Conservation (phyloP, 2,113 vertebrate species). For the Hippocampus abdominalis region DNA sequence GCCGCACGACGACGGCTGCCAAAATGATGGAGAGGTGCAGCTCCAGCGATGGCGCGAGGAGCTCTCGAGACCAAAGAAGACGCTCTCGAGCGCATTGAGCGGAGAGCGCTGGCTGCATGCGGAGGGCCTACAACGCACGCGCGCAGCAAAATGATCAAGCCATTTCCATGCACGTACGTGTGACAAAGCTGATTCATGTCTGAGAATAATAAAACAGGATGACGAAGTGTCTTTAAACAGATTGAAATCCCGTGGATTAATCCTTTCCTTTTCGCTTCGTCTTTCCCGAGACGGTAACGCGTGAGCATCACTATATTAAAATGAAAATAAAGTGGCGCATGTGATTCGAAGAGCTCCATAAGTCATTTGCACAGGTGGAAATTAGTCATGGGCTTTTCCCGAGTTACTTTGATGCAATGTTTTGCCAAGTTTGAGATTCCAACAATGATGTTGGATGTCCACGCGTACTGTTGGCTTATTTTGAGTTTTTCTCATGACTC, state of each 20-base stretch:
- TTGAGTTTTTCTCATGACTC: no score
- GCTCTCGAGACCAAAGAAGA: constrained; percentile 45
- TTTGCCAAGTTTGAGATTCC: no score
- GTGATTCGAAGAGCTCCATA: neutral
- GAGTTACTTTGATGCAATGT: no score
- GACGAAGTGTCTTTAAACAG: constrained; percentile 5
- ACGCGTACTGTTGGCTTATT: no score
- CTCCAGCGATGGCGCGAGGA: neutral
- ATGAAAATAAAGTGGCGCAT: neutral
- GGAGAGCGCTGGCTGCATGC: constrained; percentile 24
- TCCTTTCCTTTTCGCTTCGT: constrained; percentile 1
- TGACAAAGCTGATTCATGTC: constrained; percentile 19
- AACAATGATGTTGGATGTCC: no score
- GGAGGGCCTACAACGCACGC: neutral
- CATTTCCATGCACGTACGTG: neutral
- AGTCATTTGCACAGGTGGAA: neutral
- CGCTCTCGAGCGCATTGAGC: constrained; percentile 37
- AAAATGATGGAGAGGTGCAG: neutral
- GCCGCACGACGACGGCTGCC: constrained; percentile 13
- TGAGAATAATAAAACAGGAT: constrained; percentile 26
- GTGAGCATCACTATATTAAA: no score
- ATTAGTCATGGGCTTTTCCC: neutral
- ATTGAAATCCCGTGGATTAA: neutral
- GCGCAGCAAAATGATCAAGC: neutral
- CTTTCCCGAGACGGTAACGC: neutral